Conservation (phyloP, 2,113 vertebrate genomes). For the Oceanites oceanicus region DNA sequence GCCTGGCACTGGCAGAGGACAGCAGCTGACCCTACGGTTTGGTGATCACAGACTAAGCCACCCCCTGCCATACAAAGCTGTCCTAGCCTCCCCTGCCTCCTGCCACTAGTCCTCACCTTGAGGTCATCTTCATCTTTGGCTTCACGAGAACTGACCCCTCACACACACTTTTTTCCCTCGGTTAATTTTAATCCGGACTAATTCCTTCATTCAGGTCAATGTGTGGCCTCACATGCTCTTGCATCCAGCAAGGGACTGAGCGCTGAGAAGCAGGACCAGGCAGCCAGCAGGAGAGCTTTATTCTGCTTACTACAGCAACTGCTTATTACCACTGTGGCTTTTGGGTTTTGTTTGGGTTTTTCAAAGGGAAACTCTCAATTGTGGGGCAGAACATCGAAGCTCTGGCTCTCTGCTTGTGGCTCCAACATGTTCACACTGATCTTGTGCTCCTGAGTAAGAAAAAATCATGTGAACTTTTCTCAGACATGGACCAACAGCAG, state of each 20-base stretch:
- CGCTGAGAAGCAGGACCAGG: background rate
- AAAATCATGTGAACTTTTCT: background rate
- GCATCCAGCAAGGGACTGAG: background rate
- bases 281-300: background rate
- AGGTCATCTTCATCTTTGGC: background rate
- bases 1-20: background rate
- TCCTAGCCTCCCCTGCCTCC: background rate
- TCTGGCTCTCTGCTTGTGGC: background rate
- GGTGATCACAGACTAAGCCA: background rate
- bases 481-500: accelerated
- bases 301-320: background rate
- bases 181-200: background rate
- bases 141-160: background rate
- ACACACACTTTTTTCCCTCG: background rate
- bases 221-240: background rate
- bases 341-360: background rate
- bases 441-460: background rate
- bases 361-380: background rate
- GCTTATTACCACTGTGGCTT: background rate
- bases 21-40: background rate
- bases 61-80: background rate
- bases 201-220: background rate
- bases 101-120: background rate
- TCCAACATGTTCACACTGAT: background rate
- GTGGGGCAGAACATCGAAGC: background rate